Conservation (phyloP, 2,797 vertebrate genomes). For the Channallabes apus region DNA sequence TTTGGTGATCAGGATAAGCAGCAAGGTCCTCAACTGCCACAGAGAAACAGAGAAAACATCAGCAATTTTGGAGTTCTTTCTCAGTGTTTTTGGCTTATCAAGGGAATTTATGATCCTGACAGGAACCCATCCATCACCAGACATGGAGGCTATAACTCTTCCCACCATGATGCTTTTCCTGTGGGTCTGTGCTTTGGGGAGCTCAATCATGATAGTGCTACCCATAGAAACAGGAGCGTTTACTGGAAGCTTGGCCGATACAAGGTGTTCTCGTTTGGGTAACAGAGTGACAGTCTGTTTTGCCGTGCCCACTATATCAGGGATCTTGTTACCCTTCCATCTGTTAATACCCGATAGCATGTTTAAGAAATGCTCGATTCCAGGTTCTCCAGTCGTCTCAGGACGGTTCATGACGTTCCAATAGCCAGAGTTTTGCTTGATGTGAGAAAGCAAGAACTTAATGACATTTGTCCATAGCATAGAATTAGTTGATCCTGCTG, state of each 20-base stretch:
- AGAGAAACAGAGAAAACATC: slow-evolving; percentile 21
- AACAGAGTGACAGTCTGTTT: too few species aligned
- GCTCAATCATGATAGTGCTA: background rate
- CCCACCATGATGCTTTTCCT: slow-evolving; percentile 6
- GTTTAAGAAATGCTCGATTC: too few species aligned
- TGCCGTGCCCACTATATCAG: too few species aligned
- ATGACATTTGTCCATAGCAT: too few species aligned
- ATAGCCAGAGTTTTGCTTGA: too few species aligned
- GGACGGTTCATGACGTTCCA: too few species aligned
- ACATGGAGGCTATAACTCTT: slow-evolving; percentile 3
- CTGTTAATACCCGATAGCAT: too few species aligned
- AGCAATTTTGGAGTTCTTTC: background rate
- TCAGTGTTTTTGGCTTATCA: background rate
- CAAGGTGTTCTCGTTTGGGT: background rate
- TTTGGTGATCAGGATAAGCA: background rate
- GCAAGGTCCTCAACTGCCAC: slow-evolving; percentile 20
- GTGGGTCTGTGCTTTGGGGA: background rate
- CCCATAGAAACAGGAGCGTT: background rate
- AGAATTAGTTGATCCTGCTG: too few species aligned
- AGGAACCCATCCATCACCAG: background rate
- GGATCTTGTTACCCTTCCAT: too few species aligned
- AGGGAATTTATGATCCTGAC: background rate
- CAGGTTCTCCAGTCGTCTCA: too few species aligned
- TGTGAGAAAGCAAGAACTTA: too few species aligned
- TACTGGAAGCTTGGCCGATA: background rate